A percentile compares a stretch with the other conserved stretches of the same genome.
These are phyloP conservation scores for Meda fulgida DNA, from an alignment of 2,797 vertebrate species.

Conservation along the genomic window DNA sequence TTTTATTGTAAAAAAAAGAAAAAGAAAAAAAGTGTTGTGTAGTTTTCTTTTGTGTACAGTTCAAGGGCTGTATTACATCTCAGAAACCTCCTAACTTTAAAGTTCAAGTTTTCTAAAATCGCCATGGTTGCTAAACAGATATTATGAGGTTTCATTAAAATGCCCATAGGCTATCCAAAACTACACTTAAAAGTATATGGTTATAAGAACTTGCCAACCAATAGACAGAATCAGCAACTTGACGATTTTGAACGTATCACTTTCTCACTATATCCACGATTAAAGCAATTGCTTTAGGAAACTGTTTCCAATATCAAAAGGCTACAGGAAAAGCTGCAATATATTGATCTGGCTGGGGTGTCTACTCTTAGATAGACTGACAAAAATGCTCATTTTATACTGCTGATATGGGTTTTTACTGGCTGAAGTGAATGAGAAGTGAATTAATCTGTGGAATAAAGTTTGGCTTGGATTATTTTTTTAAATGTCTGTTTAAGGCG, in stretches of 20 bases:
- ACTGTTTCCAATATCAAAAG: conserved; percentile 4
- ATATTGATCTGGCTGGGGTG: conserved; percentile 34
- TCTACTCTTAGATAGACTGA: conserved; percentile 26
- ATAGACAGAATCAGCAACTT: conserved; percentile 20
- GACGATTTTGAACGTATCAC: not conserved
- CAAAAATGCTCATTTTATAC: conserved; percentile 4
- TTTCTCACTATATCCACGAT: not conserved
- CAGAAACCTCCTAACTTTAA: not conserved
- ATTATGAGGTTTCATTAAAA: not conserved
- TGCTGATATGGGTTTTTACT: conserved; percentile 17
- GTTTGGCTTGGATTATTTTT: not conserved
- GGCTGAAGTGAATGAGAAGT: not conserved
- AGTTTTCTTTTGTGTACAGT: not conserved
- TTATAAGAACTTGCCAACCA: conserved; percentile 6
- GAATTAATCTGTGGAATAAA: conserved; percentile 6
- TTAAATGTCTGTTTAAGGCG: not conserved
- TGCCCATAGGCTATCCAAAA: not conserved
- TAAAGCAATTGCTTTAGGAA: conserved; percentile 17
- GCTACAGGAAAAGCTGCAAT: conserved; percentile 4
- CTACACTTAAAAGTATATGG: conserved; percentile 1
- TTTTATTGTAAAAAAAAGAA: not conserved
- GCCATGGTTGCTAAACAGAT: not conserved
- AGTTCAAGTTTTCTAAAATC: not conserved
- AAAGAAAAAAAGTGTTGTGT: not conserved
- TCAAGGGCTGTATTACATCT: not conserved